phyloP scores from a whole-genome alignment of 2,113 vertebrate genomes.

The Cervus canadensis region DNA sequence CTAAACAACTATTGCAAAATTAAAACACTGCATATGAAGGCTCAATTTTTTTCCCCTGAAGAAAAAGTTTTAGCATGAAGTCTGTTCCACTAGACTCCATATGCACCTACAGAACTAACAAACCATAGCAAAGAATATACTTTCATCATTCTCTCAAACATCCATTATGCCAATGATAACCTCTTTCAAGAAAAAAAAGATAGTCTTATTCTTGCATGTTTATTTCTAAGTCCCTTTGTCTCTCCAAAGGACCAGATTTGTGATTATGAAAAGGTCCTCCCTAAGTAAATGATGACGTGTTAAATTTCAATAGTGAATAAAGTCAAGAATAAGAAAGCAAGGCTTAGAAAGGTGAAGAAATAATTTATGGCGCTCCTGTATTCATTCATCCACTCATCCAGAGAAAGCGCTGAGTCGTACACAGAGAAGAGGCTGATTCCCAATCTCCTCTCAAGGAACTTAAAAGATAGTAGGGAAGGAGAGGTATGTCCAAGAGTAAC shows the following conservation, averaged over 20 bases:
- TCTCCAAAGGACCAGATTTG: neutral
- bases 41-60: neutral
- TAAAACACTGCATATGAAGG: neutral
- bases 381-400: neutral
- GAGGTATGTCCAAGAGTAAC: neutral
- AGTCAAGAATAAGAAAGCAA: neutral
- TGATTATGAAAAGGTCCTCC: neutral
- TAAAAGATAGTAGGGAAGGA: neutral
- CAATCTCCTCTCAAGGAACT: neutral
- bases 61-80: neutral
- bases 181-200: neutral
- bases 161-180: neutral
- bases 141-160: neutral
- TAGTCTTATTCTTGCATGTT: neutral
- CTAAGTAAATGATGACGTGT: neutral
- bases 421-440: neutral
- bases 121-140: neutral
- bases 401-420: neutral
- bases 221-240: neutral
- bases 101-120: neutral
- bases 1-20: conserved; percentile 23
- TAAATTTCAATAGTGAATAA: neutral
- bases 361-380: neutral
- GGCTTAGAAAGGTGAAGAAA: neutral
- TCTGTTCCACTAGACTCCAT: neutral